Percentiles rank a stretch among this genome's conserved stretches.
phyloP scores from a whole-genome alignment of 2,888 invertebrate species.

The Lamproptera curius region DNA sequence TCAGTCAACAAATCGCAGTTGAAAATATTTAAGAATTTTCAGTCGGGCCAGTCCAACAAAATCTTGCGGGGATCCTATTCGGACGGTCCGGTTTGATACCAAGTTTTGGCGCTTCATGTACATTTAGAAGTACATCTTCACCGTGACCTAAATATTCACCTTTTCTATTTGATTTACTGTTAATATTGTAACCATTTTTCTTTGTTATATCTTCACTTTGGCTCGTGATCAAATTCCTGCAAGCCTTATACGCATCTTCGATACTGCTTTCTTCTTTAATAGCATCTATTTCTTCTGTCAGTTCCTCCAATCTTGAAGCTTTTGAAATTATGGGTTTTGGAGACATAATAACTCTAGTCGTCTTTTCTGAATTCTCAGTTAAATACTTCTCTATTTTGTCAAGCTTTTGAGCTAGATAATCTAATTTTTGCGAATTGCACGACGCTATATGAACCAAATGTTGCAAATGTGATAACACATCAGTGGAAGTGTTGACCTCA shows the following conservation, averaged over 20 bases:
- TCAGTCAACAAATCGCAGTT: background rate
- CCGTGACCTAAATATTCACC: slow-evolving; percentile 34
- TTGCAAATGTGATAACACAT: slow-evolving; percentile 36
- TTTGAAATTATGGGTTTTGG: slow-evolving; percentile 26
- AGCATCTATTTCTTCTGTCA: slow-evolving; percentile 46
- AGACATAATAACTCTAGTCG: slow-evolving; percentile 25
- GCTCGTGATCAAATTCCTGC: slow-evolving; percentile 31
- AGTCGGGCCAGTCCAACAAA: slow-evolving; percentile 63
- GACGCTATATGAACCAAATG: slow-evolving; percentile 34
- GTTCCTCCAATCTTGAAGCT: slow-evolving; percentile 50
- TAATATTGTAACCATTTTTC: background rate
- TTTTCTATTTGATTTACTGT: background rate
- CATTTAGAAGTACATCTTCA: slow-evolving; percentile 35
- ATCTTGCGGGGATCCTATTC: slow-evolving; percentile 50
- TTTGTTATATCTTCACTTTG: slow-evolving; percentile 29
- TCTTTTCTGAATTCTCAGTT: slow-evolving; percentile 26
- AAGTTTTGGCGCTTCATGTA: slow-evolving; percentile 23
- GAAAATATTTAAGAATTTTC: slow-evolving; percentile 27
- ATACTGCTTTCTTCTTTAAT: slow-evolving; percentile 39
- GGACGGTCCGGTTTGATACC: slow-evolving; percentile 42
- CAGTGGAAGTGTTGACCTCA: slow-evolving; percentile 38
- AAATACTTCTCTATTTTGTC: slow-evolving; percentile 49
- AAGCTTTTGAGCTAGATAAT: slow-evolving; percentile 48
- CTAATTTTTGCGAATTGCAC: slow-evolving; percentile 44
- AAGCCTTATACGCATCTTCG: slow-evolving; percentile 36